Base-by-base conservation (phyloP, 2,113 vertebrate genomes). In the Ptyas mucosa region DNA sequence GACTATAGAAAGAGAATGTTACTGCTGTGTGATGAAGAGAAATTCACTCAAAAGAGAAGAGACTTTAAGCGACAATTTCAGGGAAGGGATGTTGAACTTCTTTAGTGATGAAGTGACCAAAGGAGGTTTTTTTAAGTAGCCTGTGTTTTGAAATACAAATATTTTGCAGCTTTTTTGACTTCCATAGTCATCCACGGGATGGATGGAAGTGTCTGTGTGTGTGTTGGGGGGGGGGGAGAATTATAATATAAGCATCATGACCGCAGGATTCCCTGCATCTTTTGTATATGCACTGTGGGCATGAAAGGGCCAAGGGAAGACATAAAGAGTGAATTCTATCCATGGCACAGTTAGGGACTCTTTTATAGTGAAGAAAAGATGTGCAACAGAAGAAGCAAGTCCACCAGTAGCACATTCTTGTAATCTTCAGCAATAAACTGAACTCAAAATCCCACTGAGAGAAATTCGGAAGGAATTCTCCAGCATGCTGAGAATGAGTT, bases 211-310 rank as follows among this genome's bases (percentile, higher is more conserved):
- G 34, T 69, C 5, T 69, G 29, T 64, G 26, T 64, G 29, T 3
- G 18, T 0, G n/a, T n/a, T n/a, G 7, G 7, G 34, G 6, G 2
- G 7, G 0, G 20, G 6, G 5, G 14, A 8, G 5, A 20, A 39
- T 43, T 21, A 43, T 81, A 43, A 81, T 43, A 81, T 81, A 81
- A 81, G 1, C 3, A 21, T 43, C 75, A 81, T 21, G 34, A 81
- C 34, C 1, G 0, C 18, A 81, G 3, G 34, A 21, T 81, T 20
- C 34, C n/a, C 75, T 81, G 18, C 3, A 1, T 21, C 75, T 81
- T 21, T 21, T 81, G 75, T 81, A 43, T 43, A 43, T 81, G 69
- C 34, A 21, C 1, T 43, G 18, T 21, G 34, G 34, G 34, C 34
- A 81, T 81, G 75, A 81, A 43, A 81, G 75, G 75, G 20, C 18